Conservation (phyloP, 2,888 invertebrate genomes). For the Cephus sareptanus region DNA sequence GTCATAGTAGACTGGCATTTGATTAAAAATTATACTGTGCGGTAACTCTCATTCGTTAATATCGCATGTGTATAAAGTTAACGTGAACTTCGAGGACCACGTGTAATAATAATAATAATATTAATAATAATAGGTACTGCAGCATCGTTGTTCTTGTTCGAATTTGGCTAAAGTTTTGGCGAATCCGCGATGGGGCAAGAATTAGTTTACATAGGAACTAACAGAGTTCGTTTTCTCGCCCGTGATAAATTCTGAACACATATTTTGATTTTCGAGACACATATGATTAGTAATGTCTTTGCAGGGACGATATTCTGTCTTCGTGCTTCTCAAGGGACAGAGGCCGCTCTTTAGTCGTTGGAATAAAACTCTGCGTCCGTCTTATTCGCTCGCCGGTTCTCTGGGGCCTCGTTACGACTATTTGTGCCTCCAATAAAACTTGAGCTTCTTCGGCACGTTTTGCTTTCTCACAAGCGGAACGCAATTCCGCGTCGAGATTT, state of each 20-base stretch:
- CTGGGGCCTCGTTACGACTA: conserved; percentile 69
- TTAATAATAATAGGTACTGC: too few species aligned
- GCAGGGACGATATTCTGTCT: conserved; percentile 32
- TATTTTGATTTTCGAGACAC: conserved; percentile 18
- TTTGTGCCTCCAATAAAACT: conserved; percentile 70
- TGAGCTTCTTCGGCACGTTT: conserved; percentile 74
- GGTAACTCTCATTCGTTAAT: too few species aligned
- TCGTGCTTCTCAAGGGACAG: conserved; percentile 57
- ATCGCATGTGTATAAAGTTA: too few species aligned
- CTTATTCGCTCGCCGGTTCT: conserved; percentile 73
- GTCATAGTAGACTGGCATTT: too few species aligned
- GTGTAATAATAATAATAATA: too few species aligned
- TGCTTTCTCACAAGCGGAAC: conserved; percentile 77
- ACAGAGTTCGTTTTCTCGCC: conserved; percentile 25
- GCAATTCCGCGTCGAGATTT: conserved; percentile 77
- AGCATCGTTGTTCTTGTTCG: too few species aligned
- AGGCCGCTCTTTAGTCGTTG: conserved; percentile 72
- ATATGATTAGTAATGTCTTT: conserved; percentile 36
- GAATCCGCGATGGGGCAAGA: too few species aligned
- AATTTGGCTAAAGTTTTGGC: too few species aligned
- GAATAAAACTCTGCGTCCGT: conserved; percentile 77
- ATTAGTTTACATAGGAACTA: too few species aligned
- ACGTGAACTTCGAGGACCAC: too few species aligned
- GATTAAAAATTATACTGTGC: too few species aligned
- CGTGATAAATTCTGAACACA: conserved; percentile 57